Conservation (phyloP, 2,797 vertebrate species). For the Liparis tanakae region DNA sequence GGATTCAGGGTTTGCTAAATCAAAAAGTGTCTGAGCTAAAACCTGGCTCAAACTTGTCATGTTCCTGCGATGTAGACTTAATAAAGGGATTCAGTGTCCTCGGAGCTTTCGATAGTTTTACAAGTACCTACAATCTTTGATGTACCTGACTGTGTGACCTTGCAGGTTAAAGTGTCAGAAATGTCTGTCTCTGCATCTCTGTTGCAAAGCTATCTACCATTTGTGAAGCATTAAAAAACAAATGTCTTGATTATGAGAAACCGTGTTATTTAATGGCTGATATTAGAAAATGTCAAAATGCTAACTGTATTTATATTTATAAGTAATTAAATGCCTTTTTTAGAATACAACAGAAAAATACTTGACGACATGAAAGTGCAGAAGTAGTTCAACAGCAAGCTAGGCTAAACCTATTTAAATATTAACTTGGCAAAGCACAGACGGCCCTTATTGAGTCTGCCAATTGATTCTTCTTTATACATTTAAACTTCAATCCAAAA, state of each 20-base stretch:
- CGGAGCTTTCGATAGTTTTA: slow-evolving; percentile 32
- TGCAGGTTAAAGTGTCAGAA: not conserved
- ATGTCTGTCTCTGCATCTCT: not conserved
- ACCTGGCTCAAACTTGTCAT: slow-evolving; percentile 67
- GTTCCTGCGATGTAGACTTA: slow-evolving; percentile 59
- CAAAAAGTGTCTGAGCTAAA: slow-evolving; percentile 62
- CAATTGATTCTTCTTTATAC: slow-evolving; percentile 57
- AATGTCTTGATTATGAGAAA: not conserved
- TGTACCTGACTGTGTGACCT: not conserved
- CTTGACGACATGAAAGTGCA: slow-evolving; percentile 20
- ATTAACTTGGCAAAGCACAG: slow-evolving; percentile 63
- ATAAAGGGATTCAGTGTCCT: slow-evolving; percentile 50
- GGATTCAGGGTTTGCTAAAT: slow-evolving; percentile 66
- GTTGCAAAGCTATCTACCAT: not conserved
- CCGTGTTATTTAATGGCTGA: not conserved
- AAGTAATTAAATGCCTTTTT: not conserved
- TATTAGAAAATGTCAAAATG: not conserved
- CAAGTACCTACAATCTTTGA: slow-evolving; percentile 20
- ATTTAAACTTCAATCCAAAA: slow-evolving; percentile 43
- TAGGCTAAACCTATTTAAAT: slow-evolving; percentile 59
- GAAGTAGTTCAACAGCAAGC: slow-evolving; percentile 37
- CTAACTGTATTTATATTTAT: slow-evolving; percentile 9
- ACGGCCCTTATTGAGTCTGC: slow-evolving; percentile 50
- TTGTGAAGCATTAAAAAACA: not conserved
- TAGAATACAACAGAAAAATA: slow-evolving; percentile 13